Conservation (phyloP, 2,113 vertebrate species). For the Butorides virescens region DNA sequence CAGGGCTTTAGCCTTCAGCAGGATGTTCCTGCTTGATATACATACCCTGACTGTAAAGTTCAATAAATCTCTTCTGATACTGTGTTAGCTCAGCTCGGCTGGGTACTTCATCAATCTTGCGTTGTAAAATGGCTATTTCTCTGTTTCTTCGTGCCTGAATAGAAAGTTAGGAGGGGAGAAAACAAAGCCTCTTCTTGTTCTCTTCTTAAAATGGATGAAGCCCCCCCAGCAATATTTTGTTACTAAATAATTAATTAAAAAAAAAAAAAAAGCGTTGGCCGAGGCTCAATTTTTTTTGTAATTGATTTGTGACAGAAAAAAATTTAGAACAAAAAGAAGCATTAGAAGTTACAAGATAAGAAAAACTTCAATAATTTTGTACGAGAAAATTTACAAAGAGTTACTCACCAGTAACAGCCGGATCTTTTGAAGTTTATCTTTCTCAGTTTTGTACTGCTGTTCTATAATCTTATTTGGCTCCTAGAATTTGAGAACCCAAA, state of each 20-base stretch:
- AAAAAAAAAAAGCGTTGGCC: background rate
- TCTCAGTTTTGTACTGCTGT: constrained; percentile 84
- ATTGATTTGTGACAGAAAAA: background rate
- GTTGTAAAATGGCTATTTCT: constrained; percentile 94
- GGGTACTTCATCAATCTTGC: constrained; percentile 97
- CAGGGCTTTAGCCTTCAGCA: constrained; percentile 8
- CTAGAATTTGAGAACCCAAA: constrained; percentile 68
- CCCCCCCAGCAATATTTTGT: background rate
- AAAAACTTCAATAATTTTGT: background rate
- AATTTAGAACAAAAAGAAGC: background rate
- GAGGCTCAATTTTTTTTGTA: background rate
- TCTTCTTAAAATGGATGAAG: constrained; percentile 53
- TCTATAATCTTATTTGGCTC: constrained; percentile 86
- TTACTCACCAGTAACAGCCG: constrained; percentile 89
- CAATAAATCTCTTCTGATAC: constrained; percentile 98
- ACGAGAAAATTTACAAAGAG: background rate
- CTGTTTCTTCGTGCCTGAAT: constrained; percentile 93
- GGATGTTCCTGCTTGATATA: constrained; percentile 42
- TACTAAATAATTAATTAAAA: background rate
- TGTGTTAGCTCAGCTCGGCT: constrained; percentile 95
- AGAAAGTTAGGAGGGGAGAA: constrained; percentile 55
- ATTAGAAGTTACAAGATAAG: background rate
- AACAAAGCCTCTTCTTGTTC: constrained; percentile 46
- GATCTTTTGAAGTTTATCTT: constrained; percentile 96
- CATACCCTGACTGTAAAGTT: constrained; percentile 95